phyloP scores from a whole-genome alignment of 2,888 invertebrate species.

The Aporophyla lueneburgensis region DNA sequence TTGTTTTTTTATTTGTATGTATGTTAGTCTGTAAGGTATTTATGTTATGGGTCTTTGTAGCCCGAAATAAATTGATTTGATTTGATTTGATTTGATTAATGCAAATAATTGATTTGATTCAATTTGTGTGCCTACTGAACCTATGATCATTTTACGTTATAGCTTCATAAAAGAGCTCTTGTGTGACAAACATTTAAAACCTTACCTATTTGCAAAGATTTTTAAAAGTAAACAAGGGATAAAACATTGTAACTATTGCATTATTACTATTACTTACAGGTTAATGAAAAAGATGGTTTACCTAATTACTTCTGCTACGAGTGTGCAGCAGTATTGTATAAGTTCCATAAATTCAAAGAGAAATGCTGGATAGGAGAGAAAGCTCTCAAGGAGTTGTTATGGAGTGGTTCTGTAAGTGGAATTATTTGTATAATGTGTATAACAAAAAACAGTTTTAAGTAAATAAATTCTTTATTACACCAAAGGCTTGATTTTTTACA shows the following conservation, averaged over 20 bases:
- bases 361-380: slow-evolving; percentile 81
- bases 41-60: no score
- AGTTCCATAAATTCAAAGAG: slow-evolving; percentile 85
- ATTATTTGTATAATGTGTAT: not conserved
- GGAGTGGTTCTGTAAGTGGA: slow-evolving; percentile 74
- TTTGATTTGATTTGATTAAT: no score
- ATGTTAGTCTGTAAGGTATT: no score
- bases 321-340: slow-evolving; percentile 80
- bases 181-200: not conserved
- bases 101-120: no score
- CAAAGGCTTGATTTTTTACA: not conserved
- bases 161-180: not conserved
- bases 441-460: not conserved
- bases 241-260: no score
- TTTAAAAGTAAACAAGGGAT: no score
- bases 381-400: slow-evolving; percentile 74
- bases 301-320: slow-evolving; percentile 84
- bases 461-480: no score
- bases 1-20: no score
- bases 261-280: slow-evolving; percentile 57
- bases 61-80: no score
- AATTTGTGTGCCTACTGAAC: not conserved
- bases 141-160: not conserved
- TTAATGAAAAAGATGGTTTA: slow-evolving; percentile 76
- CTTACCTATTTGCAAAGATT: not conserved